Evolutionary conservation across 2,888 invertebrate species (phyloP).

Genomic region (Volucella inflata): DNA sequence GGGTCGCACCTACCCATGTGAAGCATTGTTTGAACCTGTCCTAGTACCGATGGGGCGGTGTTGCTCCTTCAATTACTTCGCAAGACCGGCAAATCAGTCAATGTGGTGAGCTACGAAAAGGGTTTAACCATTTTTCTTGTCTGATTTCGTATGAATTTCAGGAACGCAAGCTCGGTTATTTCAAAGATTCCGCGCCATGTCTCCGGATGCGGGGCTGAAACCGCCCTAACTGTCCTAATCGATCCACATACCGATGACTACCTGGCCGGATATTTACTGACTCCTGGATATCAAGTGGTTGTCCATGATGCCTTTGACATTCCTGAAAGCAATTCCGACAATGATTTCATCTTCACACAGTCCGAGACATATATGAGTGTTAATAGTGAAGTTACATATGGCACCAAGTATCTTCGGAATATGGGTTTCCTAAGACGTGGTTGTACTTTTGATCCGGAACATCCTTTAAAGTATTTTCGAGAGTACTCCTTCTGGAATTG

Average conservation of each 20-base stretch:
- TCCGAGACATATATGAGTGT: slow-evolving; percentile 86
- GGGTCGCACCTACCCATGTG: slow-evolving; percentile 84
- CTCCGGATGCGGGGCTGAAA: slow-evolving; percentile 87
- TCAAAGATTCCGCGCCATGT: slow-evolving; percentile 84
- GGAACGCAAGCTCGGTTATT: slow-evolving; percentile 73
- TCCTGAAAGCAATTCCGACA: slow-evolving; percentile 85
- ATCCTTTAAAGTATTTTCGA: slow-evolving; percentile 79
- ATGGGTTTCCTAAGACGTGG: slow-evolving; percentile 84
- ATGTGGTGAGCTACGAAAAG: slow-evolving; percentile 68
- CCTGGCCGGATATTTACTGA: slow-evolving; percentile 85
- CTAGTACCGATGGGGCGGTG: slow-evolving; percentile 85
- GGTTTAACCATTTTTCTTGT: not conserved
- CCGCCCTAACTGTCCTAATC: slow-evolving; percentile 86
- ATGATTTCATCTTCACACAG: slow-evolving; percentile 85
- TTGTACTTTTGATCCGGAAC: slow-evolving; percentile 86
- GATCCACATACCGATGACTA: slow-evolving; percentile 86
- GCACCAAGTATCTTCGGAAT: slow-evolving; percentile 84
- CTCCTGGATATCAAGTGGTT: slow-evolving; percentile 86
- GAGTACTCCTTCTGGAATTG: slow-evolving; percentile 88
- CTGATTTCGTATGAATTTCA: slow-evolving; percentile 1
- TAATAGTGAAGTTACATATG: slow-evolving; percentile 86
- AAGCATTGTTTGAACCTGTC: slow-evolving; percentile 84
- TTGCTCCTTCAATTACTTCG: slow-evolving; percentile 88
- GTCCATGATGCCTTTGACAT: slow-evolving; percentile 87
- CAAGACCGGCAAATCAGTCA: slow-evolving; percentile 79